A percentile compares a stretch with the other conserved stretches of the same genome.
phyloP scores from a whole-genome alignment of 2,113 vertebrate genomes.

The Oxyura jamaicensis region DNA sequence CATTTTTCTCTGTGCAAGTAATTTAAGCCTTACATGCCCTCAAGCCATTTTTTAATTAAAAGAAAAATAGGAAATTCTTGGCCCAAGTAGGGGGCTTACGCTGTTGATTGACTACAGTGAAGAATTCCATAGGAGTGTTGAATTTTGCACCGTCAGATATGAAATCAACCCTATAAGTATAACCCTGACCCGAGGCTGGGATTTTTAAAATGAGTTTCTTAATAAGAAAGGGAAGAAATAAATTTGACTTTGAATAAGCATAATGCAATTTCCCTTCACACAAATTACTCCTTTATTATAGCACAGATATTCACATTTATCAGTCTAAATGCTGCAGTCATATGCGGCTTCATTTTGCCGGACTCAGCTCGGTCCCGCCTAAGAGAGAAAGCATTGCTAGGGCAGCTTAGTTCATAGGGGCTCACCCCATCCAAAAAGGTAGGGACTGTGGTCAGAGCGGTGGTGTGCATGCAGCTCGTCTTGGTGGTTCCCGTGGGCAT shows the following conservation, averaged over 20 bases:
- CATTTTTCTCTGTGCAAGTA: constrained; percentile 6
- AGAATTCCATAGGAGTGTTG: constrained; percentile 28
- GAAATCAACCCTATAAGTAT: constrained; percentile 22
- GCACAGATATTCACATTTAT: constrained; percentile 34
- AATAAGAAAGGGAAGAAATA: constrained; percentile 43
- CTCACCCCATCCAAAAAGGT: accelerated
- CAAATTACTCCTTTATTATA: constrained; percentile 44
- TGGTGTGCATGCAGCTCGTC: accelerated
- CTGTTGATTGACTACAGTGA: constrained; percentile 20
- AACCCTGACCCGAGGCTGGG: constrained; percentile 40
- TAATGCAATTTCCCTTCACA: constrained; percentile 54
- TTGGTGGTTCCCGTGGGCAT: background rate
- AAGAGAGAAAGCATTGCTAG: background rate
- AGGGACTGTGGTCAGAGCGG: background rate
- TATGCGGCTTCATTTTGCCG: constrained; percentile 6
- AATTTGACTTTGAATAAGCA: constrained; percentile 55
- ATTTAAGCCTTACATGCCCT: background rate
- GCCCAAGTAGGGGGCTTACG: background rate
- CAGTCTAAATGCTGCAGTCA: background rate
- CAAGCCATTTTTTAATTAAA: constrained; percentile 56
- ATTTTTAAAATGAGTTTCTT: constrained; percentile 45
- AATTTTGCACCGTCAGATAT: constrained; percentile 16
- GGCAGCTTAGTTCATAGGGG: background rate
- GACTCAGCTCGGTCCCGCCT: background rate
- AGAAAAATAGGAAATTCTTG: constrained; percentile 29